phyloP scores from a whole-genome alignment of 2,113 vertebrate genomes.

The Corythornis vintsioides region DNA sequence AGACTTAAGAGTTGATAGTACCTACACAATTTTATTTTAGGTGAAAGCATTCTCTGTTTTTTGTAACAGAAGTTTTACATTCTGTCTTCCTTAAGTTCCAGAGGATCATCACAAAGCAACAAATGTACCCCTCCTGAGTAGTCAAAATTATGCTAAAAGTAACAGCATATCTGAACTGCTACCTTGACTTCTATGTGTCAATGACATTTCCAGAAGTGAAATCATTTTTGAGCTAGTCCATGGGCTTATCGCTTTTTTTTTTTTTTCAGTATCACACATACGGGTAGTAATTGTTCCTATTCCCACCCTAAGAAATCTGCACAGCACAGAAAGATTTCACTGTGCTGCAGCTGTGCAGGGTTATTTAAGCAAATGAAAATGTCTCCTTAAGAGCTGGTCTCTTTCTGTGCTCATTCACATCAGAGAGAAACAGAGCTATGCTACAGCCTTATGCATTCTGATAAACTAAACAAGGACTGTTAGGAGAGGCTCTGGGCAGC shows the following conservation, averaged over 20 bases:
- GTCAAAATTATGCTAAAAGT: neutral
- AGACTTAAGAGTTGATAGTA: neutral
- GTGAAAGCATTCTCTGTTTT: neutral
- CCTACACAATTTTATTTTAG: neutral
- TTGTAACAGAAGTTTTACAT: neutral
- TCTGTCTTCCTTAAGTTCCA: neutral
- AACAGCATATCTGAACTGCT: neutral
- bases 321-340: neutral
- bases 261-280: neutral
- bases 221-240: neutral
- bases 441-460: slow-evolving; percentile 58
- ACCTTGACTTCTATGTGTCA: neutral
- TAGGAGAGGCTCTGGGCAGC: slow-evolving; percentile 66
- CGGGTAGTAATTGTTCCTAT: neutral
- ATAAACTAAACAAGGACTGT: slow-evolving; percentile 66
- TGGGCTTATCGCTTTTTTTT: neutral
- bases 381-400: slow-evolving; percentile 44
- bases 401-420: slow-evolving; percentile 20
- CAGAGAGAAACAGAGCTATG: slow-evolving; percentile 50
- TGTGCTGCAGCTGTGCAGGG: neutral
- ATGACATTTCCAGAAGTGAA: neutral
- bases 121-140: neutral
- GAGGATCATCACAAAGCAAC: neutral
- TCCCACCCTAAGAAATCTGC: neutral
- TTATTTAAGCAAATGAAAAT: slow-evolving; percentile 53